Evolutionary conservation across 2,888 invertebrate species (phyloP), one percentile per base, ranked within the genome.

Genomic region (Eremobia ochroleuca): DNA sequence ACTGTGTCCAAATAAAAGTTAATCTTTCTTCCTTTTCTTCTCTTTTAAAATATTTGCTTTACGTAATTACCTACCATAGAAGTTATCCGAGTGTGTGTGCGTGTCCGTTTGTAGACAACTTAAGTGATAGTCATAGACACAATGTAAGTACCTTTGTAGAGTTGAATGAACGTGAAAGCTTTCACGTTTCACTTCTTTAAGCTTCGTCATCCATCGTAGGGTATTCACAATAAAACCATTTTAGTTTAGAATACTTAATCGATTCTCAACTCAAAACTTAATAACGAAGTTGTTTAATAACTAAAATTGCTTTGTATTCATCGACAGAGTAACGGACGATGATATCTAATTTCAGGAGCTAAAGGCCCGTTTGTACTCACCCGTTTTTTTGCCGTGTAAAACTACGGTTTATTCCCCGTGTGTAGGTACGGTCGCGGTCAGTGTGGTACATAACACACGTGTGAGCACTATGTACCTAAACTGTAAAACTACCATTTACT

Each of bases 121-220:
- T 11, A 46, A 46, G n/a, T n/a, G 18, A 6, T n/a, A 52, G 34
- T n/a, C 76, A 58, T 18, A 43, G 8, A 13, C 55, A 46, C 21
- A 58, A 46, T 43, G 31, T n/a, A 46, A 2, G 18, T 37, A 13
- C 18, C 37, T 37, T 8, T 52, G 18, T 28, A 25, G 28, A 65
- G 55, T 37, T 55, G 34, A 76, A 75, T 75, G 64, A 65, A 76
- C 64, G 8, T 58, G 25, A 55, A 58, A 65, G 55, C 37, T 58
- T 64, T 25, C 25, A 34, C 28, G 11, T 34, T 76, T 74, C 46
- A 43, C 52, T 46, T 18, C 34, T 13, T 49, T 15, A 3, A 37
- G 6, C 55, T 28, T 65, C 43, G 34, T 31, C 25, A 15, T 46
- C 37, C 18, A 46, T 37, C 13, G 11, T 28, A 15, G 9, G 18